These are phyloP conservation scores for Paracentrotus lividus DNA, from an alignment of 53 echinoderm and acorn worm genomes.

Conservation along the genomic window DNA sequence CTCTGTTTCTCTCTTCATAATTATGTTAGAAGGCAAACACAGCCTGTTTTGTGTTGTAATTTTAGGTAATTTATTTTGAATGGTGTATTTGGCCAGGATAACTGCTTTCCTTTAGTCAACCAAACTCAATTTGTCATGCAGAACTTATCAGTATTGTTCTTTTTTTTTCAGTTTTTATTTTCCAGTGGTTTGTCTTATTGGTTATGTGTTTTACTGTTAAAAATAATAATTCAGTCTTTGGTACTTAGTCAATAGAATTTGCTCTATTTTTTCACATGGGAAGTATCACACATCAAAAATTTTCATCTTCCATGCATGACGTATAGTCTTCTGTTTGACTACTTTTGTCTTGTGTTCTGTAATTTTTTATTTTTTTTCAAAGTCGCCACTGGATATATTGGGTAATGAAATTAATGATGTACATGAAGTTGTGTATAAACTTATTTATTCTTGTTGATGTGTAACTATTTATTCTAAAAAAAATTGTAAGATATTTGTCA, in stretches of 20 bases:
- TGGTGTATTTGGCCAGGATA: neutral
- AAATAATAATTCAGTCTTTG: constrained; percentile 1
- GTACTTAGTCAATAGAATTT: neutral
- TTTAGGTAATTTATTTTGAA: neutral
- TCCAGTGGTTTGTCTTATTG: constrained; percentile 15
- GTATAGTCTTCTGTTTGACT: neutral
- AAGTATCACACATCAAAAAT: neutral
- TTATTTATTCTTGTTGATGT: constrained; percentile 72
- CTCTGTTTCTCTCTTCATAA: neutral
- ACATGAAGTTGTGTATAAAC: constrained; percentile 65
- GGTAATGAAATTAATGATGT: constrained; percentile 38
- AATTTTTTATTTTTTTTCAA: constrained; percentile 1
- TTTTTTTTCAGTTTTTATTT: neutral
- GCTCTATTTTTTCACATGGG: neutral
- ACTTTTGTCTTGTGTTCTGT: neutral
- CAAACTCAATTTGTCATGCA: neutral
- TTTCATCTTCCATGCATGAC: constrained; percentile 28
- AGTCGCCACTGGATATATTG: constrained; percentile 62
- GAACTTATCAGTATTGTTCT: neutral
- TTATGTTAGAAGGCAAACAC: neutral
- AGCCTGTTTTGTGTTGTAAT: neutral
- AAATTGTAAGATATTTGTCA: constrained; percentile 63
- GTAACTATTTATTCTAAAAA: constrained; percentile 67
- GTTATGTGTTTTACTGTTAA: neutral
- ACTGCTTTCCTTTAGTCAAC: neutral